A percentile compares a stretch with the other conserved stretches of the same genome.
Evolutionary conservation across 2,797 vertebrate species (phyloP).

Genomic region (Furcifer pardalis): DNA sequence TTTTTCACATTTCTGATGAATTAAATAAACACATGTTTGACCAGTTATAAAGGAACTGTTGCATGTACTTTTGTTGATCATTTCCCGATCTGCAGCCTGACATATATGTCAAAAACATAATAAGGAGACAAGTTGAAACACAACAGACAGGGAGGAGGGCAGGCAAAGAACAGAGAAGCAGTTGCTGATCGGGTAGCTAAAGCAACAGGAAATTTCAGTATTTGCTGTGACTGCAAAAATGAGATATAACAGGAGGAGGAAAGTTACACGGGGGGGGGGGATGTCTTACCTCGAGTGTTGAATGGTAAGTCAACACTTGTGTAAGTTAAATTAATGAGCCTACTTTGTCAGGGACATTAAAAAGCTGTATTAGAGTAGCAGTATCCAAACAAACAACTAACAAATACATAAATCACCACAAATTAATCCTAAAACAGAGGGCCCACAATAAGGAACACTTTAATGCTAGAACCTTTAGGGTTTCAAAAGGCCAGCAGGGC

Average conservation of each 20-base stretch:
- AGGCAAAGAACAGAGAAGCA: not conserved
- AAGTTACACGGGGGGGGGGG: not conserved
- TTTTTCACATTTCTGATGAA: conserved; percentile 31
- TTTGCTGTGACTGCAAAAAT: not conserved
- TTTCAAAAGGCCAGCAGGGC: not conserved
- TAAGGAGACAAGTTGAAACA: not conserved
- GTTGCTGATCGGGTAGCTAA: not conserved
- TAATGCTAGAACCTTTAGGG: not conserved
- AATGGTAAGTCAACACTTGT: too few relatives aligned
- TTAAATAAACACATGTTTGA: conserved; percentile 25
- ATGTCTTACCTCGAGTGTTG: too few relatives aligned
- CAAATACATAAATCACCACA: not conserved
- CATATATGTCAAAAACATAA: conserved; percentile 1
- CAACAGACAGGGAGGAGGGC: not conserved
- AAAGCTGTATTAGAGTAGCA: not conserved
- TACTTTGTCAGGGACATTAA: not conserved
- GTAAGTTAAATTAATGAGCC: too few relatives aligned
- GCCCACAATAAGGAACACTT: not conserved
- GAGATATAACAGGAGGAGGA: not conserved
- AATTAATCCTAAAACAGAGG: not conserved
- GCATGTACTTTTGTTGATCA: not conserved
- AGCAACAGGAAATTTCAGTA: not conserved
- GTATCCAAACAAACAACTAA: not conserved
- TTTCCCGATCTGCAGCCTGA: not conserved
- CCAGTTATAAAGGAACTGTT: conserved; percentile 10